A percentile compares a stretch with the other conserved stretches of the same genome.
Conservation (phyloP, 2,113 vertebrate genomes). For the Dromas ardeola region DNA sequence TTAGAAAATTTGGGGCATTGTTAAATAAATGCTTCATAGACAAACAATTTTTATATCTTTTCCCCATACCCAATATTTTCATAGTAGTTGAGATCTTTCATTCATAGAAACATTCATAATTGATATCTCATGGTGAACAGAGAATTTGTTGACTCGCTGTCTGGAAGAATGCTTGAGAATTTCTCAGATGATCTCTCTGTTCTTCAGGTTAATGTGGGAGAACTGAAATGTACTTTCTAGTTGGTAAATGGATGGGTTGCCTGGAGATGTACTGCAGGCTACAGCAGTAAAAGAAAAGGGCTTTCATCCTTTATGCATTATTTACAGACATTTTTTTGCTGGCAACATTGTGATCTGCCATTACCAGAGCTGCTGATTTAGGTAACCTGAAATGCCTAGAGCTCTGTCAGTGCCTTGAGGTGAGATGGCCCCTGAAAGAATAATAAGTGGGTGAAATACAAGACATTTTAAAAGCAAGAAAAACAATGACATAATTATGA, state of each 20-base stretch:
- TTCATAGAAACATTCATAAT: background rate
- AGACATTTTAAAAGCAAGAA: background rate
- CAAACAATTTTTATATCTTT: background rate
- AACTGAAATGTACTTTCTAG: background rate
- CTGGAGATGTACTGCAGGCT: background rate
- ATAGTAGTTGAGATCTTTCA: background rate
- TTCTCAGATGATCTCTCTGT: background rate
- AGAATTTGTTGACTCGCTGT: background rate
- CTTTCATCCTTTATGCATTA: background rate
- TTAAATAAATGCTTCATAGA: background rate
- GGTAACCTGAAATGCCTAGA: background rate
- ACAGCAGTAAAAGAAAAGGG: background rate
- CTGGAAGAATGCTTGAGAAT: background rate
- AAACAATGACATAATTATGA: background rate
- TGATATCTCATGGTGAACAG: background rate
- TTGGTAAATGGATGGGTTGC: constrained; percentile 1
- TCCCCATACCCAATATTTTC: background rate
- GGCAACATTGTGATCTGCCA: background rate
- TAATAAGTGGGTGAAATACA: background rate
- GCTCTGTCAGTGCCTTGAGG: background rate
- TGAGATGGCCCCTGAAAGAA: background rate
- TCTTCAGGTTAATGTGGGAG: background rate
- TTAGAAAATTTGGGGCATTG: background rate
- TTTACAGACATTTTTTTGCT: background rate
- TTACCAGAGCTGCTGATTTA: background rate